Percentiles rank a stretch among this genome's conserved stretches.
Evolutionary conservation across 2,113 vertebrate genomes (phyloP).

Genomic region (Macrotus californicus): DNA sequence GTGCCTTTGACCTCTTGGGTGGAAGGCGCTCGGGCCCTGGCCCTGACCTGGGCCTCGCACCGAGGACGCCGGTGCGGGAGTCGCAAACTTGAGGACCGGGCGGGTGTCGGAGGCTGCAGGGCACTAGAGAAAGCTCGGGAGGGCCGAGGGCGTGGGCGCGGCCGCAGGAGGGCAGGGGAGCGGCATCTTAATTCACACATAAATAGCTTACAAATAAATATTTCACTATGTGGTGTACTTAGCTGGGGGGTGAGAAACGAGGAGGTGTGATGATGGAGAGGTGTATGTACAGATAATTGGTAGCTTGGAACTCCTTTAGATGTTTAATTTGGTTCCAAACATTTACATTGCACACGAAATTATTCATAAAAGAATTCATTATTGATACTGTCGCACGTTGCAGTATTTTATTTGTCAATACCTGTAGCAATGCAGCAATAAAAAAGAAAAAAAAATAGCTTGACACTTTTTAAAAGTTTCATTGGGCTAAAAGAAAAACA

Average conservation of each 20-base stretch:
- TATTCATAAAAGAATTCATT: conserved; percentile 37
- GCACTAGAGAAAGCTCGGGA: too few species aligned
- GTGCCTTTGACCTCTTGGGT: too few species aligned
- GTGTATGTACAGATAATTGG: not conserved
- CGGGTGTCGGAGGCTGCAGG: too few species aligned
- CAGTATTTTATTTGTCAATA: not conserved
- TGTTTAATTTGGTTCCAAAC: not conserved
- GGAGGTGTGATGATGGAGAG: not conserved
- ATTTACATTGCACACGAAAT: not conserved
- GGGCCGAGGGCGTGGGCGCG: too few species aligned
- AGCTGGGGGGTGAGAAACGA: not conserved
- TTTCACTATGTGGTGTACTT: not conserved
- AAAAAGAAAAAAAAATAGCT: conserved; percentile 30
- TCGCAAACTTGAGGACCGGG: too few species aligned
- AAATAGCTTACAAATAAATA: not conserved
- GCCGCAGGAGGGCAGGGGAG: too few species aligned
- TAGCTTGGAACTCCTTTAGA: not conserved
- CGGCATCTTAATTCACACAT: not conserved
- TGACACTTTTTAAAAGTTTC: conserved; percentile 39
- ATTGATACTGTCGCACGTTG: not conserved
- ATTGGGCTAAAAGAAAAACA: conserved; percentile 28
- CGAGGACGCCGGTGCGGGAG: too few species aligned
- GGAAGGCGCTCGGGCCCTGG: too few species aligned
- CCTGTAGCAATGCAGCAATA: not conserved
- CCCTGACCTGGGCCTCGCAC: too few species aligned